Percentiles rank a stretch among this genome's conserved stretches.
Evolutionary conservation across 2,888 invertebrate species (phyloP).

Genomic region (Agrotis clavis): DNA sequence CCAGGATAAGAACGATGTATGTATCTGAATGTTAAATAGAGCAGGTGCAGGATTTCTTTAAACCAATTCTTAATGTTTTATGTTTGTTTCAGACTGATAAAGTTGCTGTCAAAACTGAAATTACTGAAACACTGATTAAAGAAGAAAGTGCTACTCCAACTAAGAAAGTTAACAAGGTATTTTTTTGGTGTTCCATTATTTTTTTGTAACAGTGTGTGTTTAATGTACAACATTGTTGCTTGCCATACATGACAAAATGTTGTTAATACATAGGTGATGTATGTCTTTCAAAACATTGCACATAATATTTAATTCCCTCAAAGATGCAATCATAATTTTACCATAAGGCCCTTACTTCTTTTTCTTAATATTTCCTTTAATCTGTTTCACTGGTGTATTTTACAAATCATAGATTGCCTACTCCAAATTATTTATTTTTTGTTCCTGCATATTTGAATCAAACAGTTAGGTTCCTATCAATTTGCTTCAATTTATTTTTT

Average conservation of each 20-base stretch:
- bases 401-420: not conserved
- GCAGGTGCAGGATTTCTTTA: not conserved
- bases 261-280: slow-evolving; percentile 1
- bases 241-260: not conserved
- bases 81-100: slow-evolving; percentile 47
- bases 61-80: not conserved
- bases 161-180: slow-evolving; percentile 62
- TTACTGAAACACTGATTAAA: slow-evolving; percentile 17
- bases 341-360: not conserved
- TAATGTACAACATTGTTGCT: not conserved
- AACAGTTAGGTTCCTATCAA: slow-evolving; percentile 1
- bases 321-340: not conserved
- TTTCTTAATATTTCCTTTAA: not conserved
- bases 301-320: not conserved
- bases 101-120: slow-evolving; percentile 39
- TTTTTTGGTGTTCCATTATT: not conserved
- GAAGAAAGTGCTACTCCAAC: slow-evolving; percentile 39
- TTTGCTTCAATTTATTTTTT: not conserved
- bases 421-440: not conserved
- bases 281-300: not conserved
- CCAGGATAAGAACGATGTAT: slow-evolving; percentile 32
- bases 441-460: not conserved
- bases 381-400: slow-evolving; percentile 8
- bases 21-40: slow-evolving; percentile 23
- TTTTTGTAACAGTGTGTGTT: not conserved